Evolutionary conservation across 2,888 invertebrate species (phyloP).

Genomic region (Apotomis turbidana): DNA sequence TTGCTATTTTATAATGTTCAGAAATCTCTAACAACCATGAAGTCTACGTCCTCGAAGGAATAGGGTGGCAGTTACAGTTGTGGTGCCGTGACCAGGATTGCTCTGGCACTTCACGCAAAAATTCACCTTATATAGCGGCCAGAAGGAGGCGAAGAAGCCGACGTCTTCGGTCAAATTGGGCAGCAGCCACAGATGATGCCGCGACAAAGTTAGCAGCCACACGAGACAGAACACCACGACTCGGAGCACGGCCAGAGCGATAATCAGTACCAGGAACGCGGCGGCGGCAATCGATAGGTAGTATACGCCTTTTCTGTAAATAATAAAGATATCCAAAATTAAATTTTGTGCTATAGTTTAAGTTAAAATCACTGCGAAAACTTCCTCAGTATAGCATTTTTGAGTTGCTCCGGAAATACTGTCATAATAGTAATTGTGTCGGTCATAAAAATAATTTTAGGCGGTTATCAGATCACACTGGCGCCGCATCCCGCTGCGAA

Average conservation of each 20-base stretch:
- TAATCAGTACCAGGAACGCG: conserved; percentile 96
- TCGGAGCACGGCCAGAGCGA: conserved; percentile 94
- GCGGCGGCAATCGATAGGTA: conserved; percentile 98
- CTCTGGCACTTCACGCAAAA: not conserved
- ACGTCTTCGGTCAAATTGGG: conserved; percentile 99
- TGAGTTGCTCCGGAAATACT: too few species aligned
- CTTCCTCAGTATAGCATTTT: too few species aligned
- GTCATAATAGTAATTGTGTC: too few species aligned
- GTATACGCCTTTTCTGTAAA: conserved; percentile 94
- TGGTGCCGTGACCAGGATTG: not conserved
- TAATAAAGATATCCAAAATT: not conserved
- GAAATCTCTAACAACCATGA: not conserved
- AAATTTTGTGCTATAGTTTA: too few species aligned
- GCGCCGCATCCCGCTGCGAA: too few species aligned
- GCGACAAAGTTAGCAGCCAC: conserved; percentile 94
- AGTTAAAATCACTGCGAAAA: too few species aligned
- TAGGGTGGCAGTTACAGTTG: not conserved
- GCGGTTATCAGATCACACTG: too few species aligned
- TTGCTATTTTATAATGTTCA: conserved; percentile 2
- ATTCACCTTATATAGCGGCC: conserved; percentile 84
- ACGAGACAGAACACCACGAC: conserved; percentile 95
- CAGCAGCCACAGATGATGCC: conserved; percentile 98
- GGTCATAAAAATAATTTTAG: too few species aligned
- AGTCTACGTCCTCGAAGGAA: not conserved
- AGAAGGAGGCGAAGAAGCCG: conserved; percentile 99